Evolutionary conservation across 2,797 vertebrate genomes (phyloP).

Genomic region (Sebastes oblongus): DNA sequence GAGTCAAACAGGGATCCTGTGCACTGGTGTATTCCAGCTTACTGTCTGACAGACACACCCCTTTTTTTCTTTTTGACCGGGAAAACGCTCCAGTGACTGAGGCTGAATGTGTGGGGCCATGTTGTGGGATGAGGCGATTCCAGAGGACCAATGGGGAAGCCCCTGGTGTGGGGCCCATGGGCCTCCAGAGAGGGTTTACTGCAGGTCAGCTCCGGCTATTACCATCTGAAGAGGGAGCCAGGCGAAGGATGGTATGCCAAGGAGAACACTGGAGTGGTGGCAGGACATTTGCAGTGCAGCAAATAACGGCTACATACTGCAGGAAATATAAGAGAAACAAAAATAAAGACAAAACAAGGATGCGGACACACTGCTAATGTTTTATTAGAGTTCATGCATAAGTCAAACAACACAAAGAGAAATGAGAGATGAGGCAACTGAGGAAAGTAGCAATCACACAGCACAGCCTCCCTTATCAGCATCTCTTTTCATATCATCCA

Average conservation of each 20-base stretch:
- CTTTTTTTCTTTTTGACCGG: conserved; percentile 58
- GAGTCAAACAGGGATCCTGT: conserved; percentile 19
- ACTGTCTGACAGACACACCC: conserved; percentile 57
- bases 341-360: conserved; percentile 3
- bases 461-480: conserved; percentile 52
- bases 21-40: conserved; percentile 13
- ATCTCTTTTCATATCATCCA: conserved; percentile 32
- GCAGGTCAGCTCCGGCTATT: conserved; percentile 51
- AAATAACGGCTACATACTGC: background rate
- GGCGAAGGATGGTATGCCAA: background rate
- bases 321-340: background rate
- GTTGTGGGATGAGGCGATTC: conserved; percentile 88
- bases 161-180: conserved; percentile 57
- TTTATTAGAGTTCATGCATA: conserved; percentile 89
- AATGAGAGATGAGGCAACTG: conserved; percentile 67
- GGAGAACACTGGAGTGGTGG: background rate
- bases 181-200: conserved; percentile 74
- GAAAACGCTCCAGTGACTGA: conserved; percentile 69
- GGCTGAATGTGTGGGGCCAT: conserved; percentile 74
- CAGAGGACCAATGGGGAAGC: conserved; percentile 83
- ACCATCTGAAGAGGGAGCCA: conserved; percentile 16
- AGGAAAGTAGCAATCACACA: conserved; percentile 73
- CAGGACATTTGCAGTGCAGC: background rate
- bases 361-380: conserved; percentile 74
- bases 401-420: conserved; percentile 82